Base-by-base conservation (phyloP, 53 echinoderm and acorn worm genomes). In the Henricia sp. region DNA sequence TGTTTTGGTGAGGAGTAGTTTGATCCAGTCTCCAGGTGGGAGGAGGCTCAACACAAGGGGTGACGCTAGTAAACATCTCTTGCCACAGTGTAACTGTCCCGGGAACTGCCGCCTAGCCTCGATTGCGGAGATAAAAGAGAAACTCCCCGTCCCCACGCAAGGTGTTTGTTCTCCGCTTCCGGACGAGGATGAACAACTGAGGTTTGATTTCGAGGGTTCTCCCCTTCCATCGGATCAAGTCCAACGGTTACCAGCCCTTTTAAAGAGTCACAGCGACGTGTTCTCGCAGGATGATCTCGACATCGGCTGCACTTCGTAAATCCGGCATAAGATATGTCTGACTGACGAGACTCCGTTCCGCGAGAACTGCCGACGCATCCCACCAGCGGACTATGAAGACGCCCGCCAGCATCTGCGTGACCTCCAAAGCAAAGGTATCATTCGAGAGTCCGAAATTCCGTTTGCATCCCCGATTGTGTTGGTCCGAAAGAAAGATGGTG, bases 401-500 rank as follows among this genome's bases (percentile, higher is more conserved):
- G 87, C 83, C n/a, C 62, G 84, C 23, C 27, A 62, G 21, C 87
- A 91, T 33, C 73, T 87, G 8, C 44, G 44, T 40, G 84, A 87
- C n/a, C 84, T 91, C 5, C 76, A 67, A 70, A 68, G 55, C 1
- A 91, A 87, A 71, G 75, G 56, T 32, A 91, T 87, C 50, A 91
- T 91, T 12, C 59, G 87, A 20, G 87, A 87, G 43, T 83, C 83
- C 13, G 68, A 64, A 28, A 83, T 87, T 52, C 87, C 52, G 2
- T 91, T 83, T 50, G 83, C 84, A 13, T 87, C 87, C 16, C 68
- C 87, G 0, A 91, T 91, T 16, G 88, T 88, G 9, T 84, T 91
- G 17, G 84, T 88, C 50, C 77, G 84, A 0, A 91, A 91, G 69
- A 91, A 76, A 78, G 84, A 91, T 55, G 84, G 83, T 38, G 84